Evolutionary conservation across 2,888 invertebrate species (phyloP), one percentile per base, ranked within the genome.

Genomic region (Sinohyriopsis cumingii): DNA sequence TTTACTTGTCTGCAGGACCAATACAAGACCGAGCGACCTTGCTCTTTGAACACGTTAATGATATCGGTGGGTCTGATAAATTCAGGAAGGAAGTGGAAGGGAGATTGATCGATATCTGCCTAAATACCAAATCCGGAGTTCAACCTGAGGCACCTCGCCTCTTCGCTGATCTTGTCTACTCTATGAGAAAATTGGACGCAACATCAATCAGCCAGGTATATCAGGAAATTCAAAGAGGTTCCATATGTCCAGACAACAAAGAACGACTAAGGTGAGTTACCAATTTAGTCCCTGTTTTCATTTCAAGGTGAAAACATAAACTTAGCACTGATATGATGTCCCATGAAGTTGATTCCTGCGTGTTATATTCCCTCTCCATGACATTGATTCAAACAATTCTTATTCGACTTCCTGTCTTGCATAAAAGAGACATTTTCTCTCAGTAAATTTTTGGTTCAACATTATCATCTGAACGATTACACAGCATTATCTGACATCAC

Each of bases 21-120:
- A 64, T 82, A 7, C 57, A 89, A 94, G 75, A 95, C 95, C 86
- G 77, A 68, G 76, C 78, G 5, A 70, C 74, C 7, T 69, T 86
- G 59, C 60, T 75, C 54, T 86, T 82, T 72, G 79, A 84, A 24
- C 85, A 86, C 64, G 67, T 71, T 18, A 67, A 67, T 61, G 77
- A 69, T 20, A 62, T 59, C 54, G 63, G 28, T 15, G 66, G 64
- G n/a, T 56, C 55, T 25, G 54, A 64, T 15, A 65, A 65, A n/a
- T 69, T 65, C 24, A 65, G 73, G 5, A 73, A 73, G 67, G 77
- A 77, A n/a, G 60, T 80, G 6, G 72, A 77, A 65, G 67, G 55
- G 25, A 82, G 83, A 45, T 72, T 89, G 24, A 68, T 69, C 62
- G 77, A 82, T 22, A 76, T 89, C 60, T 88, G 88, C 70, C 55